These are phyloP conservation scores for Imbricaverruca yamaguchii DNA, from an alignment of 2,888 invertebrate species.

Conservation along the genomic window DNA sequence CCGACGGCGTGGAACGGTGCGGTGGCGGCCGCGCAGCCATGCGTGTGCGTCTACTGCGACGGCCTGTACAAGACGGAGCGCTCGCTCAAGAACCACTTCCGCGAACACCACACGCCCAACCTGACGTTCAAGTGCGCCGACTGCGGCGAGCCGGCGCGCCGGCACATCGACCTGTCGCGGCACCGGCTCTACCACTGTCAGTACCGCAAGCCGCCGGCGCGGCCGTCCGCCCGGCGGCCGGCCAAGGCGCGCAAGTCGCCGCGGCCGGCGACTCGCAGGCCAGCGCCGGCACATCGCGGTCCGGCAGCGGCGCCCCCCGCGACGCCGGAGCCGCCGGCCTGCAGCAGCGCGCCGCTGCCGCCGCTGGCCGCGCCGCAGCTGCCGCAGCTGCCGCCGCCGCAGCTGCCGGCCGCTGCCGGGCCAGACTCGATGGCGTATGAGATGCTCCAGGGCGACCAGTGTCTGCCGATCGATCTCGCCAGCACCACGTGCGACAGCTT, in stretches of 20 bases:
- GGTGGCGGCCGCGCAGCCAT: conserved; percentile 28
- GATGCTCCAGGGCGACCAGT: background rate
- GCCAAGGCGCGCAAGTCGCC: background rate
- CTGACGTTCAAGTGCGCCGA: conserved; percentile 32
- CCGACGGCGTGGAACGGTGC: background rate
- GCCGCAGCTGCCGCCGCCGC: background rate
- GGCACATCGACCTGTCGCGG: conserved; percentile 32
- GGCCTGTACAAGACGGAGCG: conserved; percentile 31
- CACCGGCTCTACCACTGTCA: conserved; percentile 32
- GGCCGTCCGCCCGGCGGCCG: background rate
- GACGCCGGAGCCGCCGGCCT: background rate
- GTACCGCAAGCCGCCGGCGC: conserved; percentile 25
- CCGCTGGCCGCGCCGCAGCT: background rate
- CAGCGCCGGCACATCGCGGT: background rate
- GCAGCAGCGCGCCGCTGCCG: background rate
- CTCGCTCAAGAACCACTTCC: conserved; percentile 30
- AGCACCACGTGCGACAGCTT: background rate
- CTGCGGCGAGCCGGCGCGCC: conserved; percentile 31
- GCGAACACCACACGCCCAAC: conserved; percentile 33
- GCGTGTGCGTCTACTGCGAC: conserved; percentile 32
- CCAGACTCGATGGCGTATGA: background rate
- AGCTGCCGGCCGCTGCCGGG: background rate
- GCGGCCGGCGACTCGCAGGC: background rate
- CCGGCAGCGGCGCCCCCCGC: background rate
- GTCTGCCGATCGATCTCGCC: conserved; percentile 10